These are phyloP conservation scores for Microplitis demolitor DNA, from an alignment of 1,140 invertebrate species.

Conservation along the genomic window DNA sequence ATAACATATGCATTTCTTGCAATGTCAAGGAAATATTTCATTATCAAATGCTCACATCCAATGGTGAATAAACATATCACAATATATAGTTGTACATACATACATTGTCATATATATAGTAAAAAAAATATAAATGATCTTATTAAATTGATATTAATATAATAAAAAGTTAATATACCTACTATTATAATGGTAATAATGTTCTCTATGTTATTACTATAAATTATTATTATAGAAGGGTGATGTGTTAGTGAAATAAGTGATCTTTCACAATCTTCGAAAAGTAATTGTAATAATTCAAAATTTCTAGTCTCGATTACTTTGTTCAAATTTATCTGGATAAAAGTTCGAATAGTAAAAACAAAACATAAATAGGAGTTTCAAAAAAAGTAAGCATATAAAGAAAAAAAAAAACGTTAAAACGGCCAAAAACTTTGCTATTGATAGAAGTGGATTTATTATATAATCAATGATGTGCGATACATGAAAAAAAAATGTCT, in stretches of 20 bases:
- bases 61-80: constrained; percentile 64
- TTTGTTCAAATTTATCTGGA: no score
- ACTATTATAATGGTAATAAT: no score
- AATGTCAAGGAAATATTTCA: constrained; percentile 40
- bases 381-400: constrained; percentile 50
- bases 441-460: background rate
- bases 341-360: no score
- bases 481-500: background rate
- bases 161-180: no score
- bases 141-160: no score
- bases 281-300: no score
- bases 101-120: background rate
- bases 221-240: no score
- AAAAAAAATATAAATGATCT: no score
- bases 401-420: constrained; percentile 43
- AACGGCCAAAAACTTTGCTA: constrained; percentile 57
- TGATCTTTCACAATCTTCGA: no score
- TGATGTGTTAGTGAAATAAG: no score
- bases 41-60: constrained; percentile 61
- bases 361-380: background rate
- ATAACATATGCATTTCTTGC: constrained; percentile 33
- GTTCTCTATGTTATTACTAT: no score
- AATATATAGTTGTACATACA: constrained; percentile 42
- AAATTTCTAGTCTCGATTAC: no score
- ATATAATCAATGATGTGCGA: background rate